Percentiles rank a stretch among this genome's conserved stretches.
phyloP scores from a whole-genome alignment of 2,797 vertebrate genomes.

The Todus mexicanus region DNA sequence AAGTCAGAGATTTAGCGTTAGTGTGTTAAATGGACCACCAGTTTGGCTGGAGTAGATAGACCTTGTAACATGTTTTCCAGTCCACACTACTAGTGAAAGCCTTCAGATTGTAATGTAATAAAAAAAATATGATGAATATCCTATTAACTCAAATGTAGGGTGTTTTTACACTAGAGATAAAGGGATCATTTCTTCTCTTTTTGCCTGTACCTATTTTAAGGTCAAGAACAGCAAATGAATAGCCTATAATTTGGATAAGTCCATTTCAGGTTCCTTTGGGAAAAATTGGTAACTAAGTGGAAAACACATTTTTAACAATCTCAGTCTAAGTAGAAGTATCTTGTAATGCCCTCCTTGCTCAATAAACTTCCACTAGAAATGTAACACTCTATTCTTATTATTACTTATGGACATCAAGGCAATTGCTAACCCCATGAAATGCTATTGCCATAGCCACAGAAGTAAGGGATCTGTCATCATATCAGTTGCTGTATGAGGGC shows the following conservation, averaged over 20 bases:
- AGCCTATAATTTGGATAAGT: neutral
- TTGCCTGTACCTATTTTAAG: neutral
- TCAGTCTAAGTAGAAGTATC: neutral
- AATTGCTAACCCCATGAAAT: neutral
- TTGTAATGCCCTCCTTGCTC: conserved; percentile 23
- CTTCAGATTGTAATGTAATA: neutral
- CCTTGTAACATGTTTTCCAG: neutral
- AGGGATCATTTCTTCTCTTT: neutral
- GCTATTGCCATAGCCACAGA: neutral
- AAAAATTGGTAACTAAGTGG: neutral
- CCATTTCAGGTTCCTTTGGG: neutral
- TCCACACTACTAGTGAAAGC: neutral
- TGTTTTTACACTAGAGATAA: neutral
- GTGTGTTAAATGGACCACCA: neutral
- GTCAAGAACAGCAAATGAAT: neutral
- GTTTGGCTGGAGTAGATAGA: neutral
- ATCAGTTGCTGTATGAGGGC: neutral
- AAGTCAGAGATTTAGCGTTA: neutral
- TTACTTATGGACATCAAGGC: conserved; percentile 7
- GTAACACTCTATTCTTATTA: neutral
- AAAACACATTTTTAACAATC: neutral
- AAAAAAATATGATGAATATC: neutral
- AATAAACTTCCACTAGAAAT: conserved; percentile 19
- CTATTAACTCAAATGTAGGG: neutral
- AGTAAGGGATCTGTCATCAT: neutral